Evolutionary conservation across 1,140 invertebrate species (phyloP), one percentile per base, ranked within the genome.

Genomic region (Pseudomyrmex sp.): DNA sequence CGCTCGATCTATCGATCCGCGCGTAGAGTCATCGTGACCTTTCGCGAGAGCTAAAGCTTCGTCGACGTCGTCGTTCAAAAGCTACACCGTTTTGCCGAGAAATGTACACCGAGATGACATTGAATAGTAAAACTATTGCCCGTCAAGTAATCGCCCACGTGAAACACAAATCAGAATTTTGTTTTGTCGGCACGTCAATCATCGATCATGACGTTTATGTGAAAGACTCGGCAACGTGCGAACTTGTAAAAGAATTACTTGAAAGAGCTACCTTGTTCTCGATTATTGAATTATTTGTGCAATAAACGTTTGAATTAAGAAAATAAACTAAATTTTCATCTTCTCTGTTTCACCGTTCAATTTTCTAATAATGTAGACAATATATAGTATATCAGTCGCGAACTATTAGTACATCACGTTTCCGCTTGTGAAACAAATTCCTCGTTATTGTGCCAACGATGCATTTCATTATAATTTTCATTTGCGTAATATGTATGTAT

Each of bases 1-100:
- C 20, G 10, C 50, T 85, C 56, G 75, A 82, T 83, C 69, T 59
- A 75, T 80, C 77, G 84, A 74, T 87, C 62, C 70, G 20, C 35
- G 20, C 23, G 46, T 26, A 44, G 23, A 61, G 20, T 56, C 79
- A 3, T 46, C 70, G 23, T 70, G 63, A 69, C 35, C 20, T 54
- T 69, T 26, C 65, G n/a, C 20, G 44, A 35, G 5, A 35, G 35
- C 35, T 35, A 5, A 0, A 18, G 26, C 54, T 61, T 1, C 56
- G 46, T 35, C 54, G 63, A 35, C 52, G 62, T 66, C 50, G 26
- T 46, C 35, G 26, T 72, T 87, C 86, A 83, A 88, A 86, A 56
- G 52, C 85, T 62, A 13, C 26, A 35, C 52, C n/a, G 20, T 56
- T 26, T 26, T 35, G 35, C 35, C 63, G 35, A 48, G 52, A 13